Evolutionary conservation across 2,113 vertebrate genomes (phyloP), one percentile per base, ranked within the genome.

Genomic region (Smithornis capensis): DNA sequence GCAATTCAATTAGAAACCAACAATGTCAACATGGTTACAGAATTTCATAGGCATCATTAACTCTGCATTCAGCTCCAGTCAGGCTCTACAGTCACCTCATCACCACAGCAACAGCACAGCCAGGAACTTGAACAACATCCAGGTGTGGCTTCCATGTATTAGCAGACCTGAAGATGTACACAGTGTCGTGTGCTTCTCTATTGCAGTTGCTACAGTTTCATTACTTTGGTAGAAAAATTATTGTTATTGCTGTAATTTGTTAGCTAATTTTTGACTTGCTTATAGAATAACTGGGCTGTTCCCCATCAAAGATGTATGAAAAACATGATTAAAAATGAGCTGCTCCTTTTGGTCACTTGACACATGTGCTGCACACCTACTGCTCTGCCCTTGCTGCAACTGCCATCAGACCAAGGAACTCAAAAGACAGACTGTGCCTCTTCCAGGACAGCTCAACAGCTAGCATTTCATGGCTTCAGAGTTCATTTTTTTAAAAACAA

Each of bases 1-100:
- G 53, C 73, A 94, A 71, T 95, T 96, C 83, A 86, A 71, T 94
- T 81, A 95, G 94, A 94, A 97, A 96, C 63, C 82, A 81, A 73
- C 64, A 79, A 67, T 44, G 53, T 94, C 93, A 84, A 84, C 53
- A 33, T 42, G 37, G 92, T 94, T 82, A 80, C 76, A 96, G 93
- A 84, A 96, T 68, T 91, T 87, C 84, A 97, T 37, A 95, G 76
- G 89, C 94, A 88, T 64, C 86, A 63, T 89, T 84, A 96, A 95
- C 35, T 40, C 37, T 73, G 50, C 5, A 4, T 35, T 69, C 55
- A 71, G 62, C 28, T 84, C 56, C 68, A 62, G 56, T 64, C 68
- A 90, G 59, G 63, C 74, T 89, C 53, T 74, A 25, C 2, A 85
- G 23, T 47, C 75, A 71, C 45, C 16, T 92, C 80, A 74, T 74